Base-by-base conservation (phyloP, 2,888 invertebrate genomes). In the Eristalis pertinax region DNA sequence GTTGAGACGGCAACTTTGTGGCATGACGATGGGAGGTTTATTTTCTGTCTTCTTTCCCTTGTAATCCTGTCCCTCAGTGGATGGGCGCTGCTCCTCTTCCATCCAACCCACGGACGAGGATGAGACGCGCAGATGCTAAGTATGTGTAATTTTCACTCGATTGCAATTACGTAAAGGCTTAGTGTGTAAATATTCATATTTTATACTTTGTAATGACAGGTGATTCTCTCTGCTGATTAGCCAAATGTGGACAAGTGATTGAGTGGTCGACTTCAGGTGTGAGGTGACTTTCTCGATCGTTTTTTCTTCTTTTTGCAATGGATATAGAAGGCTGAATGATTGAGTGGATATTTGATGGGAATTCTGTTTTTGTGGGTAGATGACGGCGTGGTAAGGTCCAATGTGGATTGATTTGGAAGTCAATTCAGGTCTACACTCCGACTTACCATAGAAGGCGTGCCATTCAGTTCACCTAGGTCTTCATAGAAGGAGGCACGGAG, bases 91-190 rank as follows among this genome's bases (percentile, higher is more conserved):
- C 56, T 62, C 38, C 58, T 70, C 0, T n/a, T n/a, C 11, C 5
- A 11, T 15, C 29, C 56, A 43, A 24, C 58, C 50, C 56, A 69
- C 60, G 41, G 64, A 64, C 32, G 22, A 41, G 11, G 15, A 56
- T 24, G 74, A 75, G 38, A 38, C 10, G 38, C 35, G 35, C 8
- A 35, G 43, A 26, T 65, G 64, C 63, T 68, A 29, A 74, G 65
- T 74, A 64, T 69, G 15, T 74, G 75, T 35, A 80, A 76, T 80
- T 79, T 73, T 67, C 67, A 79, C 72, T 60, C 24, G 58, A 72
- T 72, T 78, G 73, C 74, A 78, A 84, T 84, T 83, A 58, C 62
- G 15, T 56, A 63, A 41, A 24, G 65, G 24, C 50, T 78, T 74
- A 26, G 68, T 56, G 68, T 41, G 74, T 70, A 70, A 79, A 62